A percentile compares a stretch with the other conserved stretches of the same genome.
Conservation (phyloP, 1,140 invertebrate species). For the Heliconius melpomene region DNA sequence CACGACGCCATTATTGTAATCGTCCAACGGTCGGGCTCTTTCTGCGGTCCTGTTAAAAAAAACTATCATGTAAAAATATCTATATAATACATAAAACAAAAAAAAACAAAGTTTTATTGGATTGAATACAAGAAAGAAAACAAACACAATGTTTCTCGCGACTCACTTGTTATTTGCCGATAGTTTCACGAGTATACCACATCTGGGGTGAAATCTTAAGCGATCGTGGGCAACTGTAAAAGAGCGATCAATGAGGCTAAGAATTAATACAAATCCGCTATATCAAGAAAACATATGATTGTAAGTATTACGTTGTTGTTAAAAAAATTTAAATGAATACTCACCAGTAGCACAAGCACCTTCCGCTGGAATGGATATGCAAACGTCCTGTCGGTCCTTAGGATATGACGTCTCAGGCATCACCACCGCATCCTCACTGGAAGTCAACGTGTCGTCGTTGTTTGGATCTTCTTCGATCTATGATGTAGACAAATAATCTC, state of each 20-base stretch:
- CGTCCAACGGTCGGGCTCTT: conserved; percentile 92
- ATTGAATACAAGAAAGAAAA: neutral
- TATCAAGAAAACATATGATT: too few species aligned
- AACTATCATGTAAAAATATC: neutral
- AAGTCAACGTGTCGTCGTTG: conserved; percentile 62
- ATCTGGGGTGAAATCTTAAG: conserved; percentile 93
- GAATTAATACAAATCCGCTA: too few species aligned
- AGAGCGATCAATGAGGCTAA: conserved; percentile 22
- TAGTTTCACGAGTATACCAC: conserved; percentile 94
- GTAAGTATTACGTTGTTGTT: too few species aligned
- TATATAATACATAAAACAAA: too few species aligned
- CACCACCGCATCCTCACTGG: conserved; percentile 44
- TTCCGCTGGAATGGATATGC: conserved; percentile 54
- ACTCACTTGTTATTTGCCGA: conserved; percentile 85
- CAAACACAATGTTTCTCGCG: too few species aligned
- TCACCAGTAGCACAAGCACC: conserved; percentile 55
- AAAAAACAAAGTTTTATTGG: too few species aligned
- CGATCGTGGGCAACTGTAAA: conserved; percentile 82
- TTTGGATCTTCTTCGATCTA: conserved; percentile 63
- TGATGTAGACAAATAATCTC: conserved; percentile 21
- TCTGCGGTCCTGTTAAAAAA: conserved; percentile 87
- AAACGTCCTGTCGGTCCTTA: conserved; percentile 48
- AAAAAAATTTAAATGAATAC: neutral
- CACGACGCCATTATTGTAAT: conserved; percentile 96
- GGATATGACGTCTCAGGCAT: conserved; percentile 39